A percentile compares a stretch with the other conserved stretches of the same genome.
phyloP scores from a whole-genome alignment of 92 coral and sea anemone genomes.

The Epizoanthus rinbou region DNA sequence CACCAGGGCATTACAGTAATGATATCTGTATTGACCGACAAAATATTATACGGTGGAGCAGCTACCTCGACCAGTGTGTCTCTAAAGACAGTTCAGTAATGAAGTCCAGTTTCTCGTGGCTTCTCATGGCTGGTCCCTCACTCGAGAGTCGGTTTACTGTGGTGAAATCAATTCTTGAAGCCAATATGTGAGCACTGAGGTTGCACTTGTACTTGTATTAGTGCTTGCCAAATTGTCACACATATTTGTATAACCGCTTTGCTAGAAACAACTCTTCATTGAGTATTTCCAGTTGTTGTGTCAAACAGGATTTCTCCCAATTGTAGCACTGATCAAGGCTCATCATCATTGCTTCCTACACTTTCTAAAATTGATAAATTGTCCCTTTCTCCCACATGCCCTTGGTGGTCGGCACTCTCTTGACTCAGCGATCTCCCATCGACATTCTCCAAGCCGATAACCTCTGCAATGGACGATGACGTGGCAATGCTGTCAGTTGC shows the following conservation, averaged over 20 bases:
- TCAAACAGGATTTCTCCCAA: neutral
- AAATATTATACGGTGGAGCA: too few species aligned
- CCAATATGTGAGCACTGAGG: too few species aligned
- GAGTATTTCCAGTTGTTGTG: neutral
- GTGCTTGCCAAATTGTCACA: too few species aligned
- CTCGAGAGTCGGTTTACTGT: too few species aligned
- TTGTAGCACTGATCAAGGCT: neutral
- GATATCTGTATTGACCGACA: neutral
- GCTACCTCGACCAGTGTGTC: too few species aligned
- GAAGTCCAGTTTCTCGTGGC: too few species aligned
- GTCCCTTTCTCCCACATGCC: constrained; percentile 62
- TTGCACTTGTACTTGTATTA: too few species aligned
- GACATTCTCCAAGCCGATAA: constrained; percentile 57
- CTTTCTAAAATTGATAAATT: constrained; percentile 82
- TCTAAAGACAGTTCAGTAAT: too few species aligned
- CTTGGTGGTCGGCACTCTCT: constrained; percentile 52
- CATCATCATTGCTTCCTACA: constrained; percentile 80
- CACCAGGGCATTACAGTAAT: neutral
- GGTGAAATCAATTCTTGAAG: too few species aligned
- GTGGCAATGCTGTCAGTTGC: constrained; percentile 58
- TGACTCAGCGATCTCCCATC: constrained; percentile 51
- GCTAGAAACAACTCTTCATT: neutral
- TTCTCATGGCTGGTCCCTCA: too few species aligned
- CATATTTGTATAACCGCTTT: neutral
- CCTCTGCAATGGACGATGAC: constrained; percentile 78